Base-by-base conservation (phyloP, 1,140 invertebrate genomes). In the Micrasema longulum region DNA sequence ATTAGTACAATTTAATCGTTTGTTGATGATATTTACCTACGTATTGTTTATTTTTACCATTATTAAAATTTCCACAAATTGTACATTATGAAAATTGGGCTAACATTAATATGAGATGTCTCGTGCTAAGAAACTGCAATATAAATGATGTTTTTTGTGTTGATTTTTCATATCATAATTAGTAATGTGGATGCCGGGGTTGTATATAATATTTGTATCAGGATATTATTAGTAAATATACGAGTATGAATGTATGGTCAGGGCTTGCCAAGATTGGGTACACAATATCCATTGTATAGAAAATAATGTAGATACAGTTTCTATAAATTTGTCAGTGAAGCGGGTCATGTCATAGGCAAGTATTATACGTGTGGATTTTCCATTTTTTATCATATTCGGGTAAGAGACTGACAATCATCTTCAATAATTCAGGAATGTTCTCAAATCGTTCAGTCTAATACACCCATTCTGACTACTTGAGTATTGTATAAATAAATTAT, bases 341-440 rank as follows among this genome's bases (percentile, higher is more conserved):
- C 23, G 7, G 14, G 16, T 52, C 18, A 41, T 41, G 7, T 60
- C 55, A 20, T 43, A 41, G 16, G 52, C 26, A 41, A 60, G 20
- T 18, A 41, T 36, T 55, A 60, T 11, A 11, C 26, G 14, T 55
- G 22, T 9, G 55, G 36, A 60, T 41, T 41, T 41, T 60, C 55
- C 35, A 52, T 47, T 64, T 31, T 31, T 31, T 31, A 31, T 31
- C 26, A 47, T 66, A 60, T 74, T 72, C 57, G 74, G 74, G 74
- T 76, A 76, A 76, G 71, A 73, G 71, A 70, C 74, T 70, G 74
- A 76, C 74, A 76, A 76, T 76, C 74, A 76, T 73, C 67, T 76
- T 73, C 55, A 62, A 65, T 53, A 55, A 53, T 41, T 60, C 35
- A 9, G 18, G 22, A 20, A 60, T 20, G 20, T n/a, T 53, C 23